Percentiles rank a stretch among this genome's conserved stretches.
These are phyloP conservation scores for Varanus komodoensis DNA, from an alignment of 2,113 vertebrate species.

Conservation along the genomic window DNA sequence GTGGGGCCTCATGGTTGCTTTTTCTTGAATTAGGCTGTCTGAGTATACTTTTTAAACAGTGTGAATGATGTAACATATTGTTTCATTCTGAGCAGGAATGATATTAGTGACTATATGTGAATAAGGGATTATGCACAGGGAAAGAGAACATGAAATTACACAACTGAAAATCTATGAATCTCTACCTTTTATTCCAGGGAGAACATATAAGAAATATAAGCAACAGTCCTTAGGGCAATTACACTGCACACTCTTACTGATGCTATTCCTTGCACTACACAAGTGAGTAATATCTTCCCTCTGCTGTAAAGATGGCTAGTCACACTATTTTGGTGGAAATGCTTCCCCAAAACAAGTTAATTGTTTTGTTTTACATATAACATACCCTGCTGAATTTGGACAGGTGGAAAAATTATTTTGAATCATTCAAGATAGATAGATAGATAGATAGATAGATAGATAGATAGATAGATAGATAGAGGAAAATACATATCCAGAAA, in stretches of 20 bases:
- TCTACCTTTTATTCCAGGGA: background rate
- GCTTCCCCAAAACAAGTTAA: background rate
- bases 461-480: slow-evolving; percentile 31
- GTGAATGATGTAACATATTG: background rate
- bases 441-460: background rate
- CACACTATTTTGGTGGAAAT: background rate
- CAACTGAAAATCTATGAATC: background rate
- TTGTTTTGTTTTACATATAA: background rate
- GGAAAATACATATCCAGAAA: slow-evolving; percentile 43
- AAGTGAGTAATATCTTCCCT: background rate
- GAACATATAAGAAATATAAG: background rate
- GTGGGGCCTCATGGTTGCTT: too few species aligned
- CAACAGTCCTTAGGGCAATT: background rate
- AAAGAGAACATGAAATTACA: background rate
- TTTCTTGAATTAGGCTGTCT: background rate
- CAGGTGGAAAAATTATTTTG: background rate
- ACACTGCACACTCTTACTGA: background rate
- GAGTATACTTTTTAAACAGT: background rate
- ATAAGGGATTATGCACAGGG: background rate
- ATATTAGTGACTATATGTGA: background rate
- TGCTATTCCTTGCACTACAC: background rate
- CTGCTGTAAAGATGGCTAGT: background rate
- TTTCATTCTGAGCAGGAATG: background rate
- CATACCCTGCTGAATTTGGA: slow-evolving; percentile 23
- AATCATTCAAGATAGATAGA: background rate